Evolutionary conservation across 2,888 invertebrate genomes (phyloP), one percentile per base, ranked within the genome.

Genomic region (Bibio marci): DNA sequence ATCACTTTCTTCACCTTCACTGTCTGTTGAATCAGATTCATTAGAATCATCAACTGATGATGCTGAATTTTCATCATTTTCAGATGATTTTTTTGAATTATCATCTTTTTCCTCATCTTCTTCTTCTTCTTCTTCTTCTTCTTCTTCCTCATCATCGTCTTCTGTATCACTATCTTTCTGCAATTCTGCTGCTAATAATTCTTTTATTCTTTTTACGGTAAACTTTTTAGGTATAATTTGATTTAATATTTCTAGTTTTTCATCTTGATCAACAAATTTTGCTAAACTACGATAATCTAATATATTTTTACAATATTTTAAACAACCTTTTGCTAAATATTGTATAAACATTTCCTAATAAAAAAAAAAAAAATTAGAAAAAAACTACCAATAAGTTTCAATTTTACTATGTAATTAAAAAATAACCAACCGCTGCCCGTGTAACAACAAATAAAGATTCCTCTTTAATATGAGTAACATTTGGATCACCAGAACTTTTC

Each of bases 171-270:
- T 26, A 27, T 27, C 26, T 12, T 26, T 26, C 12, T 35, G 17
- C 8, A 27, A 35, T 12, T 27, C 27, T 4, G 17, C 7, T 30
- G 27, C 34, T 14, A 34, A 22, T 30, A 39, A 25, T 25, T 39
- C 39, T 11, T 35, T 36, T 12, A 32, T 25, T 5, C 37, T 22
- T 30, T 34, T 37, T 1, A 43, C 40, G 8, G 43, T 40, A 4
- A 43, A 35, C 19, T 43, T 40, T 15, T 38, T 26, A 19, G 43
- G 43, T 15, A 43, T 27, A 35, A 43, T 37, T 19, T 40, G 39
- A 30, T 38, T 31, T 6, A 43, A 35, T 15, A 43, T 40, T 10
- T 43, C 43, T 12, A 43, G 31, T 28, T 43, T 43, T 13, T 40
- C 43, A 13, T 43, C 43, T 2, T 35, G 19, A 14, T 35, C 28